A percentile compares a stretch with the other conserved stretches of the same genome.
Conservation (phyloP, 2,113 vertebrate species). For the Pluvialis apricaria region DNA sequence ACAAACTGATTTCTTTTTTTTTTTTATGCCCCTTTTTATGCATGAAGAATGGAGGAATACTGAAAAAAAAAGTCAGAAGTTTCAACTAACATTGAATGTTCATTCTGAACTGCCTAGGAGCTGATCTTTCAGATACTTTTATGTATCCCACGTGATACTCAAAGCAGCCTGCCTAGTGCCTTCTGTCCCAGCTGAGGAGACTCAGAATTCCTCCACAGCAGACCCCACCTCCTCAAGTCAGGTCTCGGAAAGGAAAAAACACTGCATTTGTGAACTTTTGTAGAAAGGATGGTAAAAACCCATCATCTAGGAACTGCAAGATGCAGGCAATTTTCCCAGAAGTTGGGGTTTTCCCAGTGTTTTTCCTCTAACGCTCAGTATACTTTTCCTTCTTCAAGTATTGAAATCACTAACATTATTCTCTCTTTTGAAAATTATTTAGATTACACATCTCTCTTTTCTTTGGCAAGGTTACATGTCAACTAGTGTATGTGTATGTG, state of each 20-base stretch:
- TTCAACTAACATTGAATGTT: background rate
- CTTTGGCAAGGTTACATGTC: background rate
- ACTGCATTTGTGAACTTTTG: background rate
- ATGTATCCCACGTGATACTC: background rate
- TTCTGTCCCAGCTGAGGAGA: background rate
- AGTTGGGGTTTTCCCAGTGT: background rate
- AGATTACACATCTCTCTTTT: background rate
- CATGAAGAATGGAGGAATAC: background rate
- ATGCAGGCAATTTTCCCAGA: background rate
- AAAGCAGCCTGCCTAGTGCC: background rate
- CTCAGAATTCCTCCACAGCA: background rate
- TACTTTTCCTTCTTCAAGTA: background rate
- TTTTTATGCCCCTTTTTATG: background rate
- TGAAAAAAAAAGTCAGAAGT: background rate
- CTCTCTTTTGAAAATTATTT: background rate
- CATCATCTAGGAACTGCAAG: background rate
- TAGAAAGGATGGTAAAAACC: background rate
- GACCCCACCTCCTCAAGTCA: background rate
- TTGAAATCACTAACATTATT: background rate
- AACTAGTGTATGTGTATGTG: background rate
- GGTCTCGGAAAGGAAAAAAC: background rate
- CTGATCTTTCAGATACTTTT: background rate
- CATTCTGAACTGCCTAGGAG: background rate
- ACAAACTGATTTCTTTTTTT: background rate
- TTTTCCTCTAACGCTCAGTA: background rate